Percentiles rank a stretch among this genome's conserved stretches.
phyloP scores from a whole-genome alignment of 1,140 invertebrate species.

The Drosophila erecta region DNA sequence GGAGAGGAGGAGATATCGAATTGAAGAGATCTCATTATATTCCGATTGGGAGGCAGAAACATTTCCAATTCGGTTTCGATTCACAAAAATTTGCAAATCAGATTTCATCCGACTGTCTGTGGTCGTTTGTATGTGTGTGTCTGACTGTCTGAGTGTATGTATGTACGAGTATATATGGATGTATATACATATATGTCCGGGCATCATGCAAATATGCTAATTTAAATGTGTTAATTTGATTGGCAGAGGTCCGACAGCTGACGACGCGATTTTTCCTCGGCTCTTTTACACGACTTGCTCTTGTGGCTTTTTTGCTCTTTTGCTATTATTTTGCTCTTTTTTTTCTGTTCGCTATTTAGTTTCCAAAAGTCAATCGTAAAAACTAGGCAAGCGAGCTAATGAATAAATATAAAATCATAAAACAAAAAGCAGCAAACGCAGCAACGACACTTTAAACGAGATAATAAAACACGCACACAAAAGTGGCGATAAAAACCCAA shows the following conservation, averaged over 20 bases:
- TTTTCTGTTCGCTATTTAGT: constrained; percentile 18
- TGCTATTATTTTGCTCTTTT: constrained; percentile 1
- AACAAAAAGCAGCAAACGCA: constrained; percentile 40
- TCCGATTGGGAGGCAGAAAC: constrained; percentile 43
- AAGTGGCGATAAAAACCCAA: constrained; percentile 37
- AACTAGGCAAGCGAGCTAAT: constrained; percentile 64
- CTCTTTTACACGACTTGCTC: neutral
- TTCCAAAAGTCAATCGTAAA: constrained; percentile 58
- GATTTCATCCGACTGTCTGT: constrained; percentile 34
- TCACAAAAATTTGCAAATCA: constrained; percentile 43
- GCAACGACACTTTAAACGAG: constrained; percentile 34
- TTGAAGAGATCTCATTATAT: constrained; percentile 39
- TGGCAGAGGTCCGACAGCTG: constrained; percentile 60
- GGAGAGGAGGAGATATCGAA: neutral
- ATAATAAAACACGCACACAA: constrained; percentile 33
- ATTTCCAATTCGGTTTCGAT: constrained; percentile 48
- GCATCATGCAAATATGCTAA: constrained; percentile 71
- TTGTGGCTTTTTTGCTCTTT: neutral
- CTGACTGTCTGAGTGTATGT: neutral
- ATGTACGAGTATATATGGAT: neutral
- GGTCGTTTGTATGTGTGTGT: constrained; percentile 1
- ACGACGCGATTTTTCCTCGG: constrained; percentile 40
- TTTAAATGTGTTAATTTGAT: constrained; percentile 81
- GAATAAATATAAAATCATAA: constrained; percentile 79
- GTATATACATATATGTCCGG: constrained; percentile 18